phyloP scores from a whole-genome alignment of 2,888 invertebrate genomes.

The Dendrolimus houi region DNA sequence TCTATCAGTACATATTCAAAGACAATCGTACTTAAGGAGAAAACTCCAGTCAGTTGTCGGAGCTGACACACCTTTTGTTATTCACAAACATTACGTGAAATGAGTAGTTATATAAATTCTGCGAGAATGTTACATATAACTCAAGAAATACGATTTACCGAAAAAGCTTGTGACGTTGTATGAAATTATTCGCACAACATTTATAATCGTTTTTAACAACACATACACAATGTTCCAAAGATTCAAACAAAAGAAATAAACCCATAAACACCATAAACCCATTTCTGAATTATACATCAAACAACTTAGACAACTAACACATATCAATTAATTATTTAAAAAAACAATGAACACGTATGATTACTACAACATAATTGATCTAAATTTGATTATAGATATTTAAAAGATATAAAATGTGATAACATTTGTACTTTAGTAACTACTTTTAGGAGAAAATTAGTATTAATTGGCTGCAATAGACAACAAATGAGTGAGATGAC shows the following conservation, averaged over 20 bases:
- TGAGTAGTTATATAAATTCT: too few species aligned
- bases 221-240: neutral
- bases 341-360: constrained; percentile 22
- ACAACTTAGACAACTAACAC: constrained; percentile 11
- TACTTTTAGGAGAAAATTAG: neutral
- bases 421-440: neutral
- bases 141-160: too few species aligned
- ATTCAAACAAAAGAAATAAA: neutral
- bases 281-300: constrained; percentile 13
- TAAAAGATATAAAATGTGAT: neutral
- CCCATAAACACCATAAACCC: neutral
- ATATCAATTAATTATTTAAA: constrained; percentile 1
- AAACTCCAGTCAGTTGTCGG: too few species aligned
- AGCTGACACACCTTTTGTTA: too few species aligned
- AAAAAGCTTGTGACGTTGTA: too few species aligned
- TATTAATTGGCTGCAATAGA: neutral
- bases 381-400: constrained; percentile 13
- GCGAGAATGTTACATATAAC: too few species aligned
- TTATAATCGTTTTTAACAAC: too few species aligned
- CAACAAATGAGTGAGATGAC: too few species aligned
- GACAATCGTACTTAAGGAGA: too few species aligned
- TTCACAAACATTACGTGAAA: too few species aligned
- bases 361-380: neutral
- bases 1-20: too few species aligned
- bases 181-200: too few species aligned